phyloP scores from a whole-genome alignment of 2,113 vertebrate species.

The Pollachius pollachius region DNA sequence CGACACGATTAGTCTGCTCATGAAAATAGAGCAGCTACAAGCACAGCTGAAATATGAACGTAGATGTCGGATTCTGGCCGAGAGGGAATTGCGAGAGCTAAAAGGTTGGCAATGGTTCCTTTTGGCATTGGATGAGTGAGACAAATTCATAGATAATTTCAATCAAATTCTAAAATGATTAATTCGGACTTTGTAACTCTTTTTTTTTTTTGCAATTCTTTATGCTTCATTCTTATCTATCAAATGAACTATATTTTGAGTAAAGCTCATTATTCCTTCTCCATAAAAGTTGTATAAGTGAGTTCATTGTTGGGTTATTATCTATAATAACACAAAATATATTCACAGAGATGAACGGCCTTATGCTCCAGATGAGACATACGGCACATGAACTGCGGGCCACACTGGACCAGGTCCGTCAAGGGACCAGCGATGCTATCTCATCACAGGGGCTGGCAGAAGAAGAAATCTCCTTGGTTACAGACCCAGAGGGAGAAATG shows the following conservation, averaged over 20 bases:
- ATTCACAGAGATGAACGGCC: conserved; percentile 68
- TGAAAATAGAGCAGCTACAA: conserved; percentile 74
- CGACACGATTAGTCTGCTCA: conserved; percentile 70
- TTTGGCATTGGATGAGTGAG: too few relatives aligned
- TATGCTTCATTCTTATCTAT: not conserved
- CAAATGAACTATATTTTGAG: not conserved
- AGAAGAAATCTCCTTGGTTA: conserved; percentile 44
- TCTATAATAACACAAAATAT: not conserved
- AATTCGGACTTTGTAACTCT: not conserved
- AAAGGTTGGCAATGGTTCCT: conserved; percentile 53
- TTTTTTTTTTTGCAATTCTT: not conserved
- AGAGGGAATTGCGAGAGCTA: conserved; percentile 66
- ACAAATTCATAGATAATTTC: too few relatives aligned
- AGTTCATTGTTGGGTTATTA: not conserved
- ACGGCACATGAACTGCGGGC: conserved; percentile 66
- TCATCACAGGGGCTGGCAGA: conserved; percentile 42
- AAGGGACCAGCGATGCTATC: conserved; percentile 39
- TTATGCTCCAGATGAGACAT: conserved; percentile 75
- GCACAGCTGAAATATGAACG: conserved; percentile 72
- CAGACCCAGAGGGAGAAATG: conserved; percentile 46
- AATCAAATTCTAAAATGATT: not conserved
- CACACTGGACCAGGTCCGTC: conserved; percentile 64
- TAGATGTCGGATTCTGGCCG: conserved; percentile 67
- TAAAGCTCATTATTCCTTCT: not conserved
- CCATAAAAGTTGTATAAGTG: not conserved